Percentiles rank a stretch among this genome's conserved stretches.
Evolutionary conservation across 2,113 vertebrate species (phyloP).

Genomic region (Gavia stellata): DNA sequence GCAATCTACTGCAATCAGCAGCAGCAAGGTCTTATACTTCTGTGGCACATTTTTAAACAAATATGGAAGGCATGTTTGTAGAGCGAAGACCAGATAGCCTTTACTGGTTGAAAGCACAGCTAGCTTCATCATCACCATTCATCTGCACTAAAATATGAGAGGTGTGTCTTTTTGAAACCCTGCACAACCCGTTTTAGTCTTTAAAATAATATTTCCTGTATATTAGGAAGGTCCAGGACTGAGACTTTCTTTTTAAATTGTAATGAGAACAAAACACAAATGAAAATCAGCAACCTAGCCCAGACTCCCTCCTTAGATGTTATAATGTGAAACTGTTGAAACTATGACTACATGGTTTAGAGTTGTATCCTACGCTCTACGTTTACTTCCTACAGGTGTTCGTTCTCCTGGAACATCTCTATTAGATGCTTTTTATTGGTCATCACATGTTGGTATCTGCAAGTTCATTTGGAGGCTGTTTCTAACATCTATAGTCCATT

Average conservation of each 20-base stretch:
- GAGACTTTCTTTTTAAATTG: not conserved
- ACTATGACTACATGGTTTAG: not conserved
- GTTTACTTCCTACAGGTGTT: not conserved
- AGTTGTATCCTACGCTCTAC: not conserved
- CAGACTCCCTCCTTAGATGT: not conserved
- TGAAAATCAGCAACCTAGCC: not conserved
- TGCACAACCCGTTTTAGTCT: not conserved
- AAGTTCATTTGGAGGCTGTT: not conserved
- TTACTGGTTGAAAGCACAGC: not conserved
- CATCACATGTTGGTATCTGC: not conserved
- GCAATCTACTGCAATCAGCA: not conserved
- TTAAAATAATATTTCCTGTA: not conserved
- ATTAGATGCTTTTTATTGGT: not conserved
- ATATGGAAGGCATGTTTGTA: not conserved
- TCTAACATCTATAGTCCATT: not conserved
- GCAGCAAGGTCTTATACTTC: accelerated
- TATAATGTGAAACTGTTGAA: not conserved
- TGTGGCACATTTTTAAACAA: not conserved
- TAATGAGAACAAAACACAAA: not conserved
- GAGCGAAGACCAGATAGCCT: not conserved
- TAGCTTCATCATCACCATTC: not conserved
- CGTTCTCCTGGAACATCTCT: not conserved
- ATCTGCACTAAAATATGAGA: not conserved
- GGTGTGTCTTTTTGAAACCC: not conserved
- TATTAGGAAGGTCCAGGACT: not conserved